phyloP scores from a whole-genome alignment of 1,140 invertebrate species.

The Leptopilina boulardi region DNA sequence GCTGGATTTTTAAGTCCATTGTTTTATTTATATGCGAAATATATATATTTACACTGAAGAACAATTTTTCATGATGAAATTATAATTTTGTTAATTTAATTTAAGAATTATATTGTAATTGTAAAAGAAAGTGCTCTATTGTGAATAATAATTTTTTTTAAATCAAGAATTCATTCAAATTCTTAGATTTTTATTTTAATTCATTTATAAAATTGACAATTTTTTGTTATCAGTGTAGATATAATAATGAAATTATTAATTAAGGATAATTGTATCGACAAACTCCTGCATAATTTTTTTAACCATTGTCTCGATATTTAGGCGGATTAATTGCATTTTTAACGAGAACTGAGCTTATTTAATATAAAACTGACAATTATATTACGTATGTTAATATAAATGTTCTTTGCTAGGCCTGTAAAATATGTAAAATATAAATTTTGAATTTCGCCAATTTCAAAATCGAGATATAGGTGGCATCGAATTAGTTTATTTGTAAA shows the following conservation, averaged over 20 bases:
- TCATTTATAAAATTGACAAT: too few relatives aligned
- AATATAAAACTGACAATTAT: slow-evolving; percentile 32
- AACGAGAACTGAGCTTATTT: slow-evolving; percentile 18
- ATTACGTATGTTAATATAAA: slow-evolving; percentile 34
- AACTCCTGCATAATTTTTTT: slow-evolving; percentile 42
- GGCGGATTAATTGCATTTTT: slow-evolving; percentile 45
- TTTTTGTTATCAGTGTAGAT: too few relatives aligned
- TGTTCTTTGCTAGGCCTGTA: slow-evolving; percentile 43
- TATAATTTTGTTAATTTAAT: too few relatives aligned
- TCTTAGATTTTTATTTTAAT: too few relatives aligned
- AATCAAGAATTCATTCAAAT: too few relatives aligned
- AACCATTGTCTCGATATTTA: slow-evolving; percentile 42
- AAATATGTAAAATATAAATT: slow-evolving; percentile 47
- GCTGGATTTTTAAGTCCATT: slow-evolving; percentile 49
- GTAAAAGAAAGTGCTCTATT: slow-evolving; percentile 42
- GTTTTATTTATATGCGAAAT: slow-evolving; percentile 49
- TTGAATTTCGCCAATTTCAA: slow-evolving; percentile 42
- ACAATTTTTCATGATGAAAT: too few relatives aligned
- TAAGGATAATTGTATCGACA: slow-evolving; percentile 42
- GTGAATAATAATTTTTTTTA: too few relatives aligned
- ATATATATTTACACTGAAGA: slow-evolving; percentile 40
- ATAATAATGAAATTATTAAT: neutral
- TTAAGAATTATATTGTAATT: slow-evolving; percentile 49
- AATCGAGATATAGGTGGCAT: slow-evolving; percentile 41
- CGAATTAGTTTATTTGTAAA: slow-evolving; percentile 46